phyloP scores from a whole-genome alignment of 1,140 invertebrate genomes.

The Neodiprion pinetum region DNA sequence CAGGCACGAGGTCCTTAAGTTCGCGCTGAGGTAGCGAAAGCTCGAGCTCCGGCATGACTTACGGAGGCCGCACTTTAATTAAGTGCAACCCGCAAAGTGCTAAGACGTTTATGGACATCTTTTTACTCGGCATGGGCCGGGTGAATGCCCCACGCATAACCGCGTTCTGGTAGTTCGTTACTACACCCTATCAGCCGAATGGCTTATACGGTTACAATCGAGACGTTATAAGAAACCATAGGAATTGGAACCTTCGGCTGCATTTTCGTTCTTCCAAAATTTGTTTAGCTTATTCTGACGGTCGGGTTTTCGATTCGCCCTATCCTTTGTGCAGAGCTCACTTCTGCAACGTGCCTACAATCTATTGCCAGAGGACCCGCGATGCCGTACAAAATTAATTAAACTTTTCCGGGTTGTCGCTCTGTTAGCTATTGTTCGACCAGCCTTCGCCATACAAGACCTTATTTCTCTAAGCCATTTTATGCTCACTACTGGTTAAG shows the following conservation, averaged over 20 bases:
- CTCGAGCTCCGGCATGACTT: neutral
- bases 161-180: neutral
- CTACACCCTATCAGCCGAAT: neutral
- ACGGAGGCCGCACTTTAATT: constrained; percentile 43
- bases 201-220: constrained; percentile 14
- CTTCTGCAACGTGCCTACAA: too few species aligned
- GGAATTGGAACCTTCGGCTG: constrained; percentile 40
- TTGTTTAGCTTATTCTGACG: neutral
- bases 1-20: neutral
- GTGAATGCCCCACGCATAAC: constrained; percentile 32
- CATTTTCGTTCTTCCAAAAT: constrained; percentile 5
- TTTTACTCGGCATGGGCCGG: constrained; percentile 39
- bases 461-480: neutral
- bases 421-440: neutral
- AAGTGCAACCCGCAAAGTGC: constrained; percentile 49
- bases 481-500: neutral
- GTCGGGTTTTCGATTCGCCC: too few species aligned
- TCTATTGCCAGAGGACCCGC: neutral
- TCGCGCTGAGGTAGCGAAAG: neutral
- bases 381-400: constrained; percentile 12
- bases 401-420: neutral
- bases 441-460: neutral
- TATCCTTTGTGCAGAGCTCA: too few species aligned
- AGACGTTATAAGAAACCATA: constrained; percentile 18
- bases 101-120: constrained; percentile 52